Conservation (phyloP, 2,113 vertebrate genomes). For the Siniperca chuatsi region DNA sequence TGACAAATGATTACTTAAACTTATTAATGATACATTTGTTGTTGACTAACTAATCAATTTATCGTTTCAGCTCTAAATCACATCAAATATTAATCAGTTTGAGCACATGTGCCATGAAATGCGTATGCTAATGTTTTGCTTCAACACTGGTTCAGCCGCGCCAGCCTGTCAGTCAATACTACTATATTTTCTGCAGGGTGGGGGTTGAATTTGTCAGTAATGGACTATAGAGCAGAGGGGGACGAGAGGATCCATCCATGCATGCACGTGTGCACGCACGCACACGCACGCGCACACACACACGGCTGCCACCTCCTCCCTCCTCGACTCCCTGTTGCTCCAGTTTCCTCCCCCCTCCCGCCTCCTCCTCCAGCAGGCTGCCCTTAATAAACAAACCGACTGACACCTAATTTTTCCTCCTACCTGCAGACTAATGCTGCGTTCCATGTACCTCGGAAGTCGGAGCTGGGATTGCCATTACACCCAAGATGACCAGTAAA, state of each 20-base stretch:
- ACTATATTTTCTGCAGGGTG: constrained; percentile 27
- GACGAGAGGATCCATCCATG: constrained; percentile 42
- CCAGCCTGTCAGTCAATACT: constrained; percentile 42
- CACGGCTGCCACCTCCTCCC: constrained; percentile 22
- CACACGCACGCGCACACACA: background rate
- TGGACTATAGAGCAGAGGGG: constrained; percentile 39
- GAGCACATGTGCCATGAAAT: constrained; percentile 10
- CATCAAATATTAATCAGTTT: background rate
- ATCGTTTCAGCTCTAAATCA: background rate
- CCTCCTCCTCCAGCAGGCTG: constrained; percentile 56
- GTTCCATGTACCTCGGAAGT: too few relatives aligned
- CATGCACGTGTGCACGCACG: constrained; percentile 14
- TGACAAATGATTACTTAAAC: background rate
- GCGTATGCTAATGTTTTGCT: constrained; percentile 17
- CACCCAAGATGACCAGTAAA: too few relatives aligned
- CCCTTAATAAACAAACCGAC: constrained; percentile 72
- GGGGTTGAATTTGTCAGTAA: constrained; percentile 34
- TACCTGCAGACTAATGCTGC: constrained; percentile 43
- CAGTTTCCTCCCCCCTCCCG: constrained; percentile 37
- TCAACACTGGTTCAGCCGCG: background rate
- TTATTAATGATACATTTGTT: background rate
- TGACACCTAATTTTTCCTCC: constrained; percentile 69
- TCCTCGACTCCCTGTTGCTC: constrained; percentile 63
- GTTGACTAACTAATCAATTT: background rate
- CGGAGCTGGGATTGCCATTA: too few relatives aligned